These are phyloP conservation scores for Baryphthengus martii DNA, from an alignment of 2,113 vertebrate genomes.

Conservation along the genomic window DNA sequence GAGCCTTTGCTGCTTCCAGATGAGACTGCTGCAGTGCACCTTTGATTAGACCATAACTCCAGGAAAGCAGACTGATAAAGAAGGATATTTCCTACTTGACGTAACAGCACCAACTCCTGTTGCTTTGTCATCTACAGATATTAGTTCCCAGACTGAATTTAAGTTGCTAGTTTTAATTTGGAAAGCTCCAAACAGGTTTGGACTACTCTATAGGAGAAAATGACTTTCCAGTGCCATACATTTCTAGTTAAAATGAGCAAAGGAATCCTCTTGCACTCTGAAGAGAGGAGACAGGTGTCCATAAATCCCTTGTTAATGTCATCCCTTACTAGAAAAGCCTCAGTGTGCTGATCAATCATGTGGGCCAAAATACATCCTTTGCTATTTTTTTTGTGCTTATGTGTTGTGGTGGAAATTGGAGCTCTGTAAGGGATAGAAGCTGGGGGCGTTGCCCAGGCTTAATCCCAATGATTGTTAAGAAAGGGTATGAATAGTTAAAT, in stretches of 20 bases:
- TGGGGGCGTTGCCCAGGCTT: background rate
- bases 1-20: background rate
- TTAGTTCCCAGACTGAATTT: background rate
- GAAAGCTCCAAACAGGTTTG: background rate
- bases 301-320: background rate
- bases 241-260: background rate
- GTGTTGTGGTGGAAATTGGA: background rate
- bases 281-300: background rate
- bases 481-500: slow-evolving; percentile 5
- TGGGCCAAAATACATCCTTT: background rate
- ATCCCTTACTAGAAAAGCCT: background rate
- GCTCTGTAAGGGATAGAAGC: background rate
- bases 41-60: background rate
- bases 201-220: background rate
- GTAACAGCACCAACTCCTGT: background rate
- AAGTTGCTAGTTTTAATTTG: background rate
- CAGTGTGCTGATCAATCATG: background rate
- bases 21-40: background rate
- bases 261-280: background rate
- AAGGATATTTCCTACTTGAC: background rate
- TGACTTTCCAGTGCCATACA: background rate
- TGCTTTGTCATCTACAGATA: background rate
- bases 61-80: background rate
- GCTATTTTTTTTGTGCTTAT: background rate
- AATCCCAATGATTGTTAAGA: background rate